phyloP scores from a whole-genome alignment of 2,797 vertebrate genomes.

The Sciurus carolinensis region DNA sequence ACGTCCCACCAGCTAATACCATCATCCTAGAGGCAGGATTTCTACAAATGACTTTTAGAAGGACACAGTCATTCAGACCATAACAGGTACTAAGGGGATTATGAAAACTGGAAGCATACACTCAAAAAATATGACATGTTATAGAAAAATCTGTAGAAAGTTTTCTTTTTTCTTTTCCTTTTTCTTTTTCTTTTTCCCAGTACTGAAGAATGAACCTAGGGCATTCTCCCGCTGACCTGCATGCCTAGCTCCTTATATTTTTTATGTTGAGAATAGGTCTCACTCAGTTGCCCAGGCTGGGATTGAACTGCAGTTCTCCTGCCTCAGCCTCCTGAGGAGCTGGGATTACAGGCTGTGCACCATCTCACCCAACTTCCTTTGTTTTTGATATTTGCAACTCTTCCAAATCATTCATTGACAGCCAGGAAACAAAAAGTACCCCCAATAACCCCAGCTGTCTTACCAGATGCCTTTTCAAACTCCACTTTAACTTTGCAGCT shows the following conservation, averaged over 20 bases:
- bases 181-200: background rate
- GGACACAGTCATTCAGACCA: background rate
- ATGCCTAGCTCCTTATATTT: background rate
- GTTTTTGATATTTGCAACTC: background rate
- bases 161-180: too few relatives aligned
- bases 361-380: background rate
- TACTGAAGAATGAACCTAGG: background rate
- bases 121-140: background rate
- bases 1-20: too few relatives aligned
- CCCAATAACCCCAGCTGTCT: background rate
- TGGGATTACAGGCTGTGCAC: background rate
- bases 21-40: background rate
- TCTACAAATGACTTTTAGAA: background rate
- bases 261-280: background rate
- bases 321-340: background rate
- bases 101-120: slow-evolving; percentile 15
- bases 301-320: background rate
- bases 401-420: background rate
- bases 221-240: background rate
- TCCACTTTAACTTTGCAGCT: background rate
- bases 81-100: background rate
- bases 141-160: slow-evolving; percentile 15
- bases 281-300: background rate
- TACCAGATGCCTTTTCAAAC: background rate
- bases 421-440: background rate